These are phyloP conservation scores for Neomonachus schauinslandi DNA, from an alignment of 2,113 vertebrate species.

Conservation along the genomic window DNA sequence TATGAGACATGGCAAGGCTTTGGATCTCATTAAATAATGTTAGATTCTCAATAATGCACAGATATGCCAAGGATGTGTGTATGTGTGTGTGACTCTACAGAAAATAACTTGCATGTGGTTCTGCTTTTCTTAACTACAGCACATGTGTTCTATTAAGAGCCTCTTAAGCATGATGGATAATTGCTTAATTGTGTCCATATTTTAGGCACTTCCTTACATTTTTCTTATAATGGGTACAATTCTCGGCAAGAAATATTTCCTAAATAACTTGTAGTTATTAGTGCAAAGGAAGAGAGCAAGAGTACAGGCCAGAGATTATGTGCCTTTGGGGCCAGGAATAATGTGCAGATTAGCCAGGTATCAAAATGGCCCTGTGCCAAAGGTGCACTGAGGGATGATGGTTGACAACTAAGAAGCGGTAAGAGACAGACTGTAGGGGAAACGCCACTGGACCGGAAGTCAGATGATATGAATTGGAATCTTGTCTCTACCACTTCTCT, in stretches of 20 bases:
- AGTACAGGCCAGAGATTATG: not conserved
- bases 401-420: not conserved
- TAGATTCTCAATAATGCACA: not conserved
- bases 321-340: not conserved
- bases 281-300: not conserved
- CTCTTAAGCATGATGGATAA: not conserved
- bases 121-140: not conserved
- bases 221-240: not conserved
- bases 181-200: not conserved
- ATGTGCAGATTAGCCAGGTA: not conserved
- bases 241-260: not conserved
- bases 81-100: no score
- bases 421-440: not conserved
- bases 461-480: not conserved
- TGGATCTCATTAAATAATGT: not conserved
- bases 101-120: not conserved
- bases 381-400: not conserved
- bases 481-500: not conserved
- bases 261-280: not conserved
- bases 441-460: not conserved
- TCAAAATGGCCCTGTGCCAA: not conserved
- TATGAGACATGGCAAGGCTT: not conserved
- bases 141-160: not conserved
- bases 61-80: not conserved
- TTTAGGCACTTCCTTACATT: not conserved